Conservation (phyloP, 2,888 invertebrate genomes). For the Tenodera sinensis region DNA sequence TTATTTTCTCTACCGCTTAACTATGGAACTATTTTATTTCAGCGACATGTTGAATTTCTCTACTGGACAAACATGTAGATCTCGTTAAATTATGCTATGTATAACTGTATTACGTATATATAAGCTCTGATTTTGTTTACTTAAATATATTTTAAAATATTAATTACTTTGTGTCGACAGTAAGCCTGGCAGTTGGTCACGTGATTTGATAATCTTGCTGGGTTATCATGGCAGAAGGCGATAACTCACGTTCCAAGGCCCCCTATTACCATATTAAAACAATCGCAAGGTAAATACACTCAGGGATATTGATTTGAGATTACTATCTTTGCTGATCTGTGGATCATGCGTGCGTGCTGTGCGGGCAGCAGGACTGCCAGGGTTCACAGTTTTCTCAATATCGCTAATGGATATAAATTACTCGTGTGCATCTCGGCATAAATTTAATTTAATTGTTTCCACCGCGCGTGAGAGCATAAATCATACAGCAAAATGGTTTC, state of each 20-base stretch:
- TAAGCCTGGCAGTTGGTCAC: no score
- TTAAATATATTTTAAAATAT: no score
- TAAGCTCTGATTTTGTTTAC: no score
- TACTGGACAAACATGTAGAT: no score
- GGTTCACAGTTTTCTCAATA: neutral
- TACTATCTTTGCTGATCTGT: neutral
- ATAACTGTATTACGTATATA: no score
- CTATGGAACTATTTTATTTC: no score
- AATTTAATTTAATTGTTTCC: neutral
- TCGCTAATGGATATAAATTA: constrained; percentile 3
- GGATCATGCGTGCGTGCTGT: neutral
- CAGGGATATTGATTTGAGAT: neutral
- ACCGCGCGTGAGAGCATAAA: neutral
- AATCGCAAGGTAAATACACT: neutral
- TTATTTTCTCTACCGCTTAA: no score
- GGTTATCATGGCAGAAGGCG: neutral
- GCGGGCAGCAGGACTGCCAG: no score
- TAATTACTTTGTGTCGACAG: no score
- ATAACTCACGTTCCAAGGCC: neutral
- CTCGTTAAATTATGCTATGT: no score
- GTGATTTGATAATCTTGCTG: neutral
- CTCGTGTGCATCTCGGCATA: neutral
- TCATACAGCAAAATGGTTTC: neutral
- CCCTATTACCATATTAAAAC: neutral
- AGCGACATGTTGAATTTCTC: no score